phyloP scores from a whole-genome alignment of 2,797 vertebrate genomes.

The Netta rufina region DNA sequence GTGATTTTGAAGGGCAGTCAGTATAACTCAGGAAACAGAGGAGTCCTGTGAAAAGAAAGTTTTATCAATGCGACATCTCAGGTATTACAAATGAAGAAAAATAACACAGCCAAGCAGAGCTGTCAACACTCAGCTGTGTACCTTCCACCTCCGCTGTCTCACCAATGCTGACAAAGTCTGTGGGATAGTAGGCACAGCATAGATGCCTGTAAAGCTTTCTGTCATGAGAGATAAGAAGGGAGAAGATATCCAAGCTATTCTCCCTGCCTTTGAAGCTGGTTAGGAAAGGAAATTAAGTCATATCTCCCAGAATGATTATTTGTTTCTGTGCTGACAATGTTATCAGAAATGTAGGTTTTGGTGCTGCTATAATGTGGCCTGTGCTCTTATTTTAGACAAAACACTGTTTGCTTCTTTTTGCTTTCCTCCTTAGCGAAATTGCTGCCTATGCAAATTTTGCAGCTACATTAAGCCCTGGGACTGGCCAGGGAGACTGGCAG shows the following conservation, averaged over 20 bases:
- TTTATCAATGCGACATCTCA: conserved; percentile 61
- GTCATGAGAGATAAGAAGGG: background rate
- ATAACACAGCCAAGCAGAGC: conserved; percentile 45
- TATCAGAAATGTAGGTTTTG: background rate
- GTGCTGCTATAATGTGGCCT: background rate
- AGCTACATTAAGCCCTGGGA: background rate
- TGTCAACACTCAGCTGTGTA: conserved; percentile 35
- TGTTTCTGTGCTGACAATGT: background rate
- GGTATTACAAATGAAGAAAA: conserved; percentile 37
- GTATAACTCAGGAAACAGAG: conserved; percentile 33
- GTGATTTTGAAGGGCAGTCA: conserved; percentile 50
- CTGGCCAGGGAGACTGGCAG: background rate
- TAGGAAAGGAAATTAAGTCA: background rate
- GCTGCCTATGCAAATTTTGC: background rate
- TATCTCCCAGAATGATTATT: background rate
- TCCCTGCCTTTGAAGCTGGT: background rate
- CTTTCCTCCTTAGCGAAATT: background rate
- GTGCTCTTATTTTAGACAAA: background rate
- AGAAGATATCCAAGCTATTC: background rate
- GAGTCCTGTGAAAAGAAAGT: background rate
- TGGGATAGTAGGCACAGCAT: background rate
- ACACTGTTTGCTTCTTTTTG: background rate
- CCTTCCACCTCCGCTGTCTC: conserved; percentile 27
- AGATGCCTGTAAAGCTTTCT: conserved; percentile 36
- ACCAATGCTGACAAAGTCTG: conserved; percentile 35